Evolutionary conservation across 1,140 invertebrate species (phyloP), one percentile per base, ranked within the genome.

Genomic region (Drosophila serrata): DNA sequence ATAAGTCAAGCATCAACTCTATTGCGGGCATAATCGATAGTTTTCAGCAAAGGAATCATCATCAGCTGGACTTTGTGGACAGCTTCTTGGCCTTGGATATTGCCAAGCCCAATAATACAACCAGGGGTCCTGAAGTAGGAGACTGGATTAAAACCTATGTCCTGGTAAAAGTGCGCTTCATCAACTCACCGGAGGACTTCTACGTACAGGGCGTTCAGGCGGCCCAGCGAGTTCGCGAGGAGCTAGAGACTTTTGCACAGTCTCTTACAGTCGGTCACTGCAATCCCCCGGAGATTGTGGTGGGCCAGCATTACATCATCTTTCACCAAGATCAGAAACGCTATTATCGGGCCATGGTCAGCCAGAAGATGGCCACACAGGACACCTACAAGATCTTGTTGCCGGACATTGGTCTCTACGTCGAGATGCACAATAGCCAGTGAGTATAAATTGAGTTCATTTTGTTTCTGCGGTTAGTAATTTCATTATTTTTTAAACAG

Each of bases 131-230:
- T 4, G 15, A 11, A 17, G 22, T 27, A 9, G 31, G 7, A 19
- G 37, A 59, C 6, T 88, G 82, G 79, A 67, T 88, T 5, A 79
- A 73, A n/a, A 31, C 75, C 5, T 46, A 68, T 56, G 33, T 55
- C 0, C 1, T 65, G 19, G 84, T 87, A 0, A 59, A 24, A 3
- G 63, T 88, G 17, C 51, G 62, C 11, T n/a, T 42, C 8, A 46
- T 87, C 2, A 60, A 60, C 1, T 77, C 82, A 0, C 82, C 82
- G 0, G 75, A 62, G 5, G 84, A 87, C 22, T 87, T 87, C 33
- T 87, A 82, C 49, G 72, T 87, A 1, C 82, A 82, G 40, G 58
- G 63, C 15, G 12, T 60, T 0, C 11, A 60, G 8, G 46, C 39
- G 1, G 40, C 22, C 1, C 42, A 64, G n/a, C 40, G 27, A 15